Evolutionary conservation across 2,888 invertebrate genomes (phyloP).

Genomic region (Acleris literana): DNA sequence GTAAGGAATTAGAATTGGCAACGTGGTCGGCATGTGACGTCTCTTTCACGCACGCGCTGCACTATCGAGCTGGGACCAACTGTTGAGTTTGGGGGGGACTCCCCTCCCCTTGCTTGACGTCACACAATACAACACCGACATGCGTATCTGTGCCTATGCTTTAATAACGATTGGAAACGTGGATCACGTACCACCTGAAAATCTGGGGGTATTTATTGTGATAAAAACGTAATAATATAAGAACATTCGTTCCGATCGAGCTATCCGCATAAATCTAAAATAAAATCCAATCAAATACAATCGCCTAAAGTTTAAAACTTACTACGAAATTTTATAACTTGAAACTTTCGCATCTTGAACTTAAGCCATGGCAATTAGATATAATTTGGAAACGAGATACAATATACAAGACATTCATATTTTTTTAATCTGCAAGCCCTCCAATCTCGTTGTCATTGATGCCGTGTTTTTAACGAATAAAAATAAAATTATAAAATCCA

Average conservation of each 20-base stretch:
- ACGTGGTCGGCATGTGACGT: constrained; percentile 46
- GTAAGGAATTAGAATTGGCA: constrained; percentile 10
- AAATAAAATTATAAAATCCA: constrained; percentile 19
- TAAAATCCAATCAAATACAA: no score
- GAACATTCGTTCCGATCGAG: no score
- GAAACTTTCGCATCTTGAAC: no score
- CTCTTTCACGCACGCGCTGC: constrained; percentile 70
- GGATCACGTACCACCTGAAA: constrained; percentile 16
- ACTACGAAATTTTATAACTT: no score
- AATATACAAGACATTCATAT: background rate
- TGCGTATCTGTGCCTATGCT: constrained; percentile 40
- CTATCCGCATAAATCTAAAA: no score
- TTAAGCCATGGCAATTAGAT: no score
- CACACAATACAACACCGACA: constrained; percentile 48
- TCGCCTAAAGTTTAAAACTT: no score
- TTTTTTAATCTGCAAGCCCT: background rate
- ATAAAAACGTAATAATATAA: no score
- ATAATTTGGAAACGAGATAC: no score
- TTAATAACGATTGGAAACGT: constrained; percentile 23
- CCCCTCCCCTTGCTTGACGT: constrained; percentile 57
- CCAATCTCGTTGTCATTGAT: background rate
- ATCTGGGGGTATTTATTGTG: no score
- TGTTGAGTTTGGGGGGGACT: constrained; percentile 65
- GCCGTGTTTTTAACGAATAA: constrained; percentile 17
- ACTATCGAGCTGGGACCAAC: constrained; percentile 76